Percentiles rank a stretch among this genome's conserved stretches.
Evolutionary conservation across 2,113 vertebrate genomes (phyloP).

Genomic region (Rhegmatorhina hoffmannsi): DNA sequence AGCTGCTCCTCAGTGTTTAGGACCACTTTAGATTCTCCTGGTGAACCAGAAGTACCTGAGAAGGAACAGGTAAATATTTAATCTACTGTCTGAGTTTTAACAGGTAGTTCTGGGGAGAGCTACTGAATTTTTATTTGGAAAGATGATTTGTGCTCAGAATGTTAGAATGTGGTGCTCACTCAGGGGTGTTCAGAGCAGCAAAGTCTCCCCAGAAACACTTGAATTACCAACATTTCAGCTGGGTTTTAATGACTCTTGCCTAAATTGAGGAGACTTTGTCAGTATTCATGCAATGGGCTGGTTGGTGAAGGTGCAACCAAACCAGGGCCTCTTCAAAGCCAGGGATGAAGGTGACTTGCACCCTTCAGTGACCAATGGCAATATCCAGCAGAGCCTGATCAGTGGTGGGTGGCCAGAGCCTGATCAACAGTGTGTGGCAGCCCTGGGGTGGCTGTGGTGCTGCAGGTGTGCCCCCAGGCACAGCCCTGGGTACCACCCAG

Average conservation of each 20-base stretch:
- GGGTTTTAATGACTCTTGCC: neutral
- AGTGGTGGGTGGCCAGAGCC: neutral
- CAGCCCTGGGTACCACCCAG: accelerated
- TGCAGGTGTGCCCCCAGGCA: neutral
- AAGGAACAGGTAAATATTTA: slow-evolving; percentile 60
- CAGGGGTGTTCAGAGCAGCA: neutral
- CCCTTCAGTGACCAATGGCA: neutral
- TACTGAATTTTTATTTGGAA: slow-evolving; percentile 35
- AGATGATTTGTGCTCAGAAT: slow-evolving; percentile 9
- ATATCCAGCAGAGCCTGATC: neutral
- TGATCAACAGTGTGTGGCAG: neutral
- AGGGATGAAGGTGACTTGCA: neutral
- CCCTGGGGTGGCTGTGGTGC: neutral
- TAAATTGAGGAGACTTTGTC: neutral
- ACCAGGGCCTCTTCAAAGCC: neutral
- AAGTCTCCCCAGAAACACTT: neutral
- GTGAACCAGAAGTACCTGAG: neutral
- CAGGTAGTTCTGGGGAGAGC: neutral
- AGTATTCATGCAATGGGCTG: accelerated
- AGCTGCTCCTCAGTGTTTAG: neutral
- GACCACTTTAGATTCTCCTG: slow-evolving; percentile 21
- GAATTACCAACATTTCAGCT: neutral
- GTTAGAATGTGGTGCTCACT: neutral
- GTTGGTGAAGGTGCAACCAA: accelerated
- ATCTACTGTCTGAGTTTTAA: slow-evolving; percentile 26